Conservation (phyloP, 1,140 invertebrate species). For the Caenorhabditis briggsae region DNA sequence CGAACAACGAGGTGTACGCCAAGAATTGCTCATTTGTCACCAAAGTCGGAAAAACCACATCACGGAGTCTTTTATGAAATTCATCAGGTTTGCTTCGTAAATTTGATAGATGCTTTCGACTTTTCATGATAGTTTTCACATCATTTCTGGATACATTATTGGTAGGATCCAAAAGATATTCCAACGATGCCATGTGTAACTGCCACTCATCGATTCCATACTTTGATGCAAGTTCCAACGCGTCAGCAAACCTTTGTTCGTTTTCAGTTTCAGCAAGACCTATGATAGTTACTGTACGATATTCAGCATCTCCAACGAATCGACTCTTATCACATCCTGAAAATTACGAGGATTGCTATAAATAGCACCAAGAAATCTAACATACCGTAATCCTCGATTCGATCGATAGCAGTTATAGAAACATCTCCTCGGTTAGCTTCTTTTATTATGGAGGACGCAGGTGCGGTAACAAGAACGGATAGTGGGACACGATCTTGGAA, state of each 20-base stretch:
- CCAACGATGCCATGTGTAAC: conserved; percentile 19
- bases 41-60: background rate
- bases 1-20: background rate
- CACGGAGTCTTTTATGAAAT: conserved; percentile 12
- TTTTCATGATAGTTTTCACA: conserved; percentile 33
- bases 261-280: conserved; percentile 29
- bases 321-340: conserved; percentile 34
- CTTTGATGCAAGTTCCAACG: background rate
- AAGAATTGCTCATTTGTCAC: conserved; percentile 30
- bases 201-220: conserved; percentile 37
- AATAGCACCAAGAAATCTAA: background rate
- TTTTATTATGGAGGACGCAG: conserved; percentile 3
- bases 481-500: background rate
- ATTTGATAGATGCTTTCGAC: conserved; percentile 6
- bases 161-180: conserved; percentile 5
- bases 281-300: conserved; percentile 6
- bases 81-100: background rate
- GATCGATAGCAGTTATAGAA: conserved; percentile 9
- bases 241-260: conserved; percentile 8
- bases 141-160: conserved; percentile 9
- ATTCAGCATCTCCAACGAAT: conserved; percentile 25
- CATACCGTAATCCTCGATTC: conserved; percentile 50
- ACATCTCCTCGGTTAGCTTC: conserved; percentile 3
- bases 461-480: background rate
- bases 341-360: background rate